phyloP scores from a whole-genome alignment of 2,797 vertebrate species.

The Meda fulgida region DNA sequence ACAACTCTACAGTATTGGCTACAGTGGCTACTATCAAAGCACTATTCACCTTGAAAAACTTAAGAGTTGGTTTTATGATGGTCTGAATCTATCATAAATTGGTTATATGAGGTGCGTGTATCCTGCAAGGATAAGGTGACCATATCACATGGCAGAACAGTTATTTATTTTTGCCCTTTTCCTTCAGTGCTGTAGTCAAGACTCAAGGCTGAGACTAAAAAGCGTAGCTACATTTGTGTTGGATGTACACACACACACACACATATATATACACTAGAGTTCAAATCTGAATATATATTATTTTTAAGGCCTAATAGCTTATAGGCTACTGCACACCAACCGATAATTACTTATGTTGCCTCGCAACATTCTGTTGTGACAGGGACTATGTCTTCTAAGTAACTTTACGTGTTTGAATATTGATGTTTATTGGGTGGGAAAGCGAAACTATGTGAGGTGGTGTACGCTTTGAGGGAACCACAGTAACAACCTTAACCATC shows the following conservation, averaged over 20 bases:
- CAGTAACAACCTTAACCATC: neutral
- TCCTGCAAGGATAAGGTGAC: neutral
- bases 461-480: neutral
- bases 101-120: neutral
- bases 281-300: too few relatives aligned
- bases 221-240: neutral
- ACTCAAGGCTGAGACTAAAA: neutral
- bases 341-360: too few relatives aligned
- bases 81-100: neutral
- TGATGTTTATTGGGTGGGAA: neutral
- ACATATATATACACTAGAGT: too few relatives aligned
- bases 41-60: neutral
- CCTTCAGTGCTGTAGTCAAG: neutral
- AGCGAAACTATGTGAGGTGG: neutral
- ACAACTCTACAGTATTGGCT: neutral
- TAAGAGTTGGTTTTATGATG: neutral
- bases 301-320: too few relatives aligned
- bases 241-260: too few relatives aligned
- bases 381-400: too few relatives aligned
- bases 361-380: too few relatives aligned
- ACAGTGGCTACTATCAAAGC: neutral
- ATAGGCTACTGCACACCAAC: too few relatives aligned
- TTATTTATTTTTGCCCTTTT: neutral
- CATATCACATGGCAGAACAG: neutral
- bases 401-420: neutral